Base-by-base conservation (phyloP, 2,797 vertebrate species). In the Huso huso region DNA sequence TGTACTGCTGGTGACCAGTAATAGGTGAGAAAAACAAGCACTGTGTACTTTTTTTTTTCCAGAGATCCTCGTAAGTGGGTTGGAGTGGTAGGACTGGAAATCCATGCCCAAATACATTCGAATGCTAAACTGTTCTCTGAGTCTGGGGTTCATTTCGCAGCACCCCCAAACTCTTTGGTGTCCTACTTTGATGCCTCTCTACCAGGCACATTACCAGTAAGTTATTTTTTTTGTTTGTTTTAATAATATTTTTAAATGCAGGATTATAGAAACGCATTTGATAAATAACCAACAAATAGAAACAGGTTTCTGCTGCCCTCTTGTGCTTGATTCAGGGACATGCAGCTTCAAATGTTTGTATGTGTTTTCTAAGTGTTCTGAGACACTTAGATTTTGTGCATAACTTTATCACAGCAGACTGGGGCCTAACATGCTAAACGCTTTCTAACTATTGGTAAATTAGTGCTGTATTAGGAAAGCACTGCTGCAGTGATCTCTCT, bases 171-270 rank as follows among this genome's bases (percentile, higher is more conserved):
- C 79, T 96, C 96, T 66, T 84, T 89, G 73, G 96, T 99, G 49
- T 96, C 97, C 8, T 94, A 94, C 82, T 96, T 99, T 77, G 97
- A 99, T 78, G 96, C 94, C 13, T 97, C 96, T 12, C 86, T 99
- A 69, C 97, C 97, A 1, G 97, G 97, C 78, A 97, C 97, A 13
- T 86, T 99, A 76, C 97, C 97, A 12, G 97, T 99, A 85, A 92
- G 92, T 82, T 74, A 59, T 74, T 76, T 73, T 8, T 2, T 72
- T 66, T 2, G 15, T 18, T 61, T 5, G 13, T 18, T 61, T 61
- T 61, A 8, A 8, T 12, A 37, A 37, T 37, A 37, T 37, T 37
- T 37, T 37, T 37, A 37, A 37, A 37, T 37, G 2, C 2, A 37
- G 23, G 2, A 3, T 37, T 37, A 37, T 37, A 3, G 2, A 37